These are phyloP conservation scores for Microcebus murinus DNA, from an alignment of 2,113 vertebrate species.

Conservation along the genomic window DNA sequence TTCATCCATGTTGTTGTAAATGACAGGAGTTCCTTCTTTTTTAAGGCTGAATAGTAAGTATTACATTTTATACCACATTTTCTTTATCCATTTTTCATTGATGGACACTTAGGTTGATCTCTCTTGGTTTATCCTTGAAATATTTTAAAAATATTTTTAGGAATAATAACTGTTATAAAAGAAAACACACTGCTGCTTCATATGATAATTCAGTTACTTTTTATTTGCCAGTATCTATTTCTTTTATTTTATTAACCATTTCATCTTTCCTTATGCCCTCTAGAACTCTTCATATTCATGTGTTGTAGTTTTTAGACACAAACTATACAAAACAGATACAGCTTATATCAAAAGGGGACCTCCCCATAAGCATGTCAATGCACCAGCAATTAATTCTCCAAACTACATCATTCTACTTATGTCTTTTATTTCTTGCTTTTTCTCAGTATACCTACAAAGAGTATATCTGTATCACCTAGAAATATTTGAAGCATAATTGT, in stretches of 20 bases:
- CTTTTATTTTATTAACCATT: not conserved
- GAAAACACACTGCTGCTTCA: not conserved
- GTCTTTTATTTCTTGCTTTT: not conserved
- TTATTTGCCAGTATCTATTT: not conserved
- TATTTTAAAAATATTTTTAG: not conserved
- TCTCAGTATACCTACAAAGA: not conserved
- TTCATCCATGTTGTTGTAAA: not conserved
- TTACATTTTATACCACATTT: not conserved
- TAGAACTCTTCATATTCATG: not conserved
- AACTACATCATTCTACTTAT: not conserved
- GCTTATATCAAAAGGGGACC: not conserved
- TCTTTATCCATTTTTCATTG: not conserved
- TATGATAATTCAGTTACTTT: not conserved
- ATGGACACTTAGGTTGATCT: not conserved
- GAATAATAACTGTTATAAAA: not conserved
- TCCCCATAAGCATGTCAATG: not conserved
- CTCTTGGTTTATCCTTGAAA: not conserved
- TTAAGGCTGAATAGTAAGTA: not conserved
- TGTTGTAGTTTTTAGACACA: not conserved
- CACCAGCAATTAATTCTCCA: not conserved
- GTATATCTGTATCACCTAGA: not conserved
- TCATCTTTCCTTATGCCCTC: not conserved
- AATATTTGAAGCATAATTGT: not conserved
- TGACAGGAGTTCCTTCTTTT: not conserved
- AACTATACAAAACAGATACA: accelerated